Evolutionary conservation across 2,113 vertebrate genomes (phyloP).

Genomic region (Solea senegalensis): DNA sequence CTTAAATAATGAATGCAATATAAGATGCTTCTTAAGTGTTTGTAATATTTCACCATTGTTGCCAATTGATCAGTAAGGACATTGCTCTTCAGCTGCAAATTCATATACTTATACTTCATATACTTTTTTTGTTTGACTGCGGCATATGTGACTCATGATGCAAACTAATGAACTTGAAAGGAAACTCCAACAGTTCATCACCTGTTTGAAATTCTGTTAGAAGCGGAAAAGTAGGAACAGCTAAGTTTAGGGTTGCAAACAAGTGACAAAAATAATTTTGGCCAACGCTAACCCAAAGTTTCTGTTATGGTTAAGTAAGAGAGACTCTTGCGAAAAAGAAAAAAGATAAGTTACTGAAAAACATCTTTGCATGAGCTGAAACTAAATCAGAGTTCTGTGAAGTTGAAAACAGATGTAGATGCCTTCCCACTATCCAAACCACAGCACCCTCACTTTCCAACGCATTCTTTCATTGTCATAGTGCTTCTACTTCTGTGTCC

Average conservation of each 20-base stretch:
- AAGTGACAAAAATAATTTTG: slow-evolving; percentile 25
- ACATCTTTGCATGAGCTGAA: slow-evolving; percentile 31
- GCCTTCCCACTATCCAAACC: slow-evolving; percentile 27
- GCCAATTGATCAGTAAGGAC: too few species aligned
- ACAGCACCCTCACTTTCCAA: slow-evolving; percentile 29
- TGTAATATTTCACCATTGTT: too few species aligned
- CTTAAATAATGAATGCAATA: too few species aligned
- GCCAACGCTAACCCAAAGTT: slow-evolving; percentile 28
- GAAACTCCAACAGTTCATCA: neutral
- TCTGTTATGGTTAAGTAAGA: slow-evolving; percentile 34
- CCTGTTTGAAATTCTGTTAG: neutral
- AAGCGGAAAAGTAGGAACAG: neutral
- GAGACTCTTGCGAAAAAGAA: slow-evolving; percentile 22
- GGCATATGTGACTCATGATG: neutral
- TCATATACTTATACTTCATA: too few species aligned
- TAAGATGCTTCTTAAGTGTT: too few species aligned
- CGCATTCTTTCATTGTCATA: slow-evolving; percentile 21
- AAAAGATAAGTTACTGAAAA: slow-evolving; percentile 29
- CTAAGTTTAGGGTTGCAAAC: slow-evolving; percentile 16
- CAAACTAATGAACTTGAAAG: neutral
- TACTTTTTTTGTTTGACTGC: too few species aligned
- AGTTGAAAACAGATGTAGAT: slow-evolving; percentile 62
- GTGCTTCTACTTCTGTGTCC: slow-evolving; percentile 11
- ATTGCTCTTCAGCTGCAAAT: too few species aligned
- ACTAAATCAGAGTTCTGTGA: slow-evolving; percentile 30